Conservation (phyloP, 2,797 vertebrate genomes). For the Naso thynnoides region DNA sequence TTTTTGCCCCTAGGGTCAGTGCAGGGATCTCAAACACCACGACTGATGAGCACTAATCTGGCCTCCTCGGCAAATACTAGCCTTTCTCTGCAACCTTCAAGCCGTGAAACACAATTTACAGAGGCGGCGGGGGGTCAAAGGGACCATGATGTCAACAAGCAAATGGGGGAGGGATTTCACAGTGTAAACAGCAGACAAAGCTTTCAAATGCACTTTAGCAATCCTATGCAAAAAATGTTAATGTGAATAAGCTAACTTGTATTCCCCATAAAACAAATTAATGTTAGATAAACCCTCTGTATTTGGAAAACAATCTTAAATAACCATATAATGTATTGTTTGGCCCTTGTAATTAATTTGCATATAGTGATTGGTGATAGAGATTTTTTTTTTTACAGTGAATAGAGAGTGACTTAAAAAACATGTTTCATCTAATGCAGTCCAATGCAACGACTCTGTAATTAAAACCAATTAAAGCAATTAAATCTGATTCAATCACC, state of each 20-base stretch:
- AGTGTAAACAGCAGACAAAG: conserved; percentile 15
- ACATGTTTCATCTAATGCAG: neutral
- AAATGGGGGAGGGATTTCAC: conserved; percentile 40
- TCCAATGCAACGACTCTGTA: too few relatives aligned
- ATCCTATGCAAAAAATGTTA: conserved; percentile 1
- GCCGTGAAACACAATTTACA: conserved; percentile 79
- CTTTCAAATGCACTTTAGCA: conserved; percentile 43
- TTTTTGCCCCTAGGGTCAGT: conserved; percentile 84
- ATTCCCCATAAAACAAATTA: neutral
- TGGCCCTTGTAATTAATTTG: neutral
- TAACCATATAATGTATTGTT: neutral
- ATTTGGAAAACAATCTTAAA: neutral
- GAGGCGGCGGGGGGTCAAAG: conserved; percentile 67
- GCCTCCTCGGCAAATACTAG: conserved; percentile 79
- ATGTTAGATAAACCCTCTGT: neutral
- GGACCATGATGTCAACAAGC: conserved; percentile 62
- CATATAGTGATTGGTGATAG: too few relatives aligned
- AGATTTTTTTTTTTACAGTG: neutral
- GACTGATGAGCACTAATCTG: conserved; percentile 94
- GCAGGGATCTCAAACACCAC: conserved; percentile 84
- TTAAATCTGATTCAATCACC: too few relatives aligned
- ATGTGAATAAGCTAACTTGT: neutral
- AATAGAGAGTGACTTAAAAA: neutral
- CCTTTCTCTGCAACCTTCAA: conserved; percentile 79
- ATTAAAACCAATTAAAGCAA: neutral